Evolutionary conservation across 2,888 invertebrate species (phyloP), one percentile per base, ranked within the genome.

Genomic region (Leptogaster cylindrica): DNA sequence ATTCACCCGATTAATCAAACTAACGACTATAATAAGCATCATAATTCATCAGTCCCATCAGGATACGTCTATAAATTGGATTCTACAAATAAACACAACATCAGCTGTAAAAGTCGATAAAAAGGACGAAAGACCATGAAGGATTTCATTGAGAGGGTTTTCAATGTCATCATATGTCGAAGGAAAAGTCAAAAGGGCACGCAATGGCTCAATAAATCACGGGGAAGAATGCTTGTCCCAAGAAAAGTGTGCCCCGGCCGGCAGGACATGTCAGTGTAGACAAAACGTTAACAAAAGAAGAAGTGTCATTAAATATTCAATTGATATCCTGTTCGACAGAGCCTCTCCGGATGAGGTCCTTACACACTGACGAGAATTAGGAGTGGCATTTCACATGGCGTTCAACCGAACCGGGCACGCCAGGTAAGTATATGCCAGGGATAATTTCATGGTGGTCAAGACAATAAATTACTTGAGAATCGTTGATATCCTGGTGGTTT

Each of bases 171-270:
- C 51, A 51, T 65, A 51, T 65, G 65, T 65, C 65, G 51, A 39
- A 31, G 25, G 14, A 65, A 65, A 65, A 51, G 65, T 65, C 65
- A 65, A 65, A 65, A 51, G 51, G 51, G 39, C 65, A 65, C 51
- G 65, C 65, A 65, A 51, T 65, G 23, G 39, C 51, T 65, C 65
- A 65, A 65, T 65, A 65, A 65, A 65, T 65, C 65, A 65, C 50
- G 41, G 14, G 14, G 23, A 58, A 48, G 33, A 64, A 64, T 44
- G 44, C 44, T 28, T 20, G 25, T 61, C 61, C 44, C 14, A 44
- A 27, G 58, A 58, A 61, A 61, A 41, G 61, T 41, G 61, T 61
- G 61, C 44, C 44, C 28, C 23, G 61, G 27, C 61, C 18, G n/a
- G n/a, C 27, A 41, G 44, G 33, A 16, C n/a, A 25, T 14, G 36